A percentile compares a stretch with the other conserved stretches of the same genome.
Evolutionary conservation across 2,888 invertebrate genomes (phyloP).

Genomic region (Eucera pruinosa): DNA sequence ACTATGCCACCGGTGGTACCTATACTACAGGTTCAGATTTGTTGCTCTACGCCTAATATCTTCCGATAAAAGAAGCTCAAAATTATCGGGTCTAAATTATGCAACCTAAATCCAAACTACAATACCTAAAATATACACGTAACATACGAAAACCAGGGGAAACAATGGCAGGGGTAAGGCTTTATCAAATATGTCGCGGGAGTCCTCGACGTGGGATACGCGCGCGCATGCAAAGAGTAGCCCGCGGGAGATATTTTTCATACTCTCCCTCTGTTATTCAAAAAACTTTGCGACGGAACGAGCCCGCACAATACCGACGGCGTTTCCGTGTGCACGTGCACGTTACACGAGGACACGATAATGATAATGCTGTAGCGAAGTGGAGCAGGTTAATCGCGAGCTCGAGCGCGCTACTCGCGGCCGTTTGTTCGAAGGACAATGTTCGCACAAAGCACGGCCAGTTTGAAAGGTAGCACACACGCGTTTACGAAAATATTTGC

Average conservation of each 20-base stretch:
- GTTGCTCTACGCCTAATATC: too few species aligned
- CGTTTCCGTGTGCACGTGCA: not conserved
- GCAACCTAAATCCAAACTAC: too few species aligned
- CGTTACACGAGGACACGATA: slow-evolving; percentile 33
- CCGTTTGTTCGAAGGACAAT: slow-evolving; percentile 15
- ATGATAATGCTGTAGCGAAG: slow-evolving; percentile 43
- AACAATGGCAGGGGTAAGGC: slow-evolving; percentile 8
- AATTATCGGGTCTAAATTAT: too few species aligned
- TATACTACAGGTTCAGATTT: too few species aligned
- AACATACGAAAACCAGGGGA: too few species aligned
- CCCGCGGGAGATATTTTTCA: slow-evolving; percentile 45
- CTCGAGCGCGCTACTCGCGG: slow-evolving; percentile 14
- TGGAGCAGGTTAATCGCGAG: slow-evolving; percentile 48
- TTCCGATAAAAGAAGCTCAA: too few species aligned
- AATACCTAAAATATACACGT: too few species aligned
- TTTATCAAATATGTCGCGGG: slow-evolving; percentile 20
- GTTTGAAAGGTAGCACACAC: slow-evolving; percentile 4
- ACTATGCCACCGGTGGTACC: too few species aligned
- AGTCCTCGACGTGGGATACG: not conserved
- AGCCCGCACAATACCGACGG: slow-evolving; percentile 28
- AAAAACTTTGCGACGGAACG: slow-evolving; percentile 33
- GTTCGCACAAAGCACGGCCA: slow-evolving; percentile 22
- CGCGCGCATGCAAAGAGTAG: not conserved
- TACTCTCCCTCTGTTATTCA: slow-evolving; percentile 10
- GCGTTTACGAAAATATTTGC: slow-evolving; percentile 30